Conservation (phyloP, 2,797 vertebrate species). For the Labroides dimidiatus region DNA sequence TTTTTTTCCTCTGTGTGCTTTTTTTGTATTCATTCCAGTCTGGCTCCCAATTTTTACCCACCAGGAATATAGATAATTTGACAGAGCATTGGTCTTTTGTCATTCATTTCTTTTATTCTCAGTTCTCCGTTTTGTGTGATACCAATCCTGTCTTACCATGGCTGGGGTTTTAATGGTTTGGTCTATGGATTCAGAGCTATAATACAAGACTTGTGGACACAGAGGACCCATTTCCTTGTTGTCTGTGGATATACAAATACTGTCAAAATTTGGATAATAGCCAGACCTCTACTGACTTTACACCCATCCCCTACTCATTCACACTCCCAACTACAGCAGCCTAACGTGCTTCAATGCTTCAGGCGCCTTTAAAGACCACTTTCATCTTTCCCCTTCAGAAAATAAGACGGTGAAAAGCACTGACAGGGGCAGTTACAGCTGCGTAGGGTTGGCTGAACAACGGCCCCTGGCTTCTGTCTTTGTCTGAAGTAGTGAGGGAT, state of each 20-base stretch:
- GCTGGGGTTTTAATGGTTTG: not conserved
- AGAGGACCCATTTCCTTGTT: slow-evolving; percentile 26
- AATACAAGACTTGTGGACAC: not conserved
- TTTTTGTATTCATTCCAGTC: slow-evolving; percentile 31
- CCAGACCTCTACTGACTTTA: slow-evolving; percentile 39
- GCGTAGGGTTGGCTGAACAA: slow-evolving; percentile 59
- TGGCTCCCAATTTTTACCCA: slow-evolving; percentile 33
- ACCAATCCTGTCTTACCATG: slow-evolving; percentile 20
- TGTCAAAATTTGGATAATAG: slow-evolving; percentile 53
- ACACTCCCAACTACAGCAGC: slow-evolving; percentile 56
- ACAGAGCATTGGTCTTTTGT: slow-evolving; percentile 9
- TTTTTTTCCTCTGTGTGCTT: slow-evolving; percentile 38
- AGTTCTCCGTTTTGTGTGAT: slow-evolving; percentile 12
- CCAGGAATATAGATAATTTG: slow-evolving; percentile 21
- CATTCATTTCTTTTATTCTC: slow-evolving; percentile 34
- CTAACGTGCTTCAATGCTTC: slow-evolving; percentile 70
- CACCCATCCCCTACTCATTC: slow-evolving; percentile 52
- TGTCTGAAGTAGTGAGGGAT: slow-evolving; percentile 57
- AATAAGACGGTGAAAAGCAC: slow-evolving; percentile 74
- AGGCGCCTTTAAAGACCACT: slow-evolving; percentile 75
- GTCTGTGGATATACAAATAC: slow-evolving; percentile 36
- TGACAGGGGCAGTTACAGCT: slow-evolving; percentile 76
- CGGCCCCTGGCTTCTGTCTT: slow-evolving; percentile 51
- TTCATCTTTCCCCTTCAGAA: slow-evolving; percentile 79
- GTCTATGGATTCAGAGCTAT: not conserved